A percentile compares a stretch with the other conserved stretches of the same genome.
These are phyloP conservation scores for Ranitomeya variabilis DNA, from an alignment of 2,113 vertebrate species.

Conservation along the genomic window DNA sequence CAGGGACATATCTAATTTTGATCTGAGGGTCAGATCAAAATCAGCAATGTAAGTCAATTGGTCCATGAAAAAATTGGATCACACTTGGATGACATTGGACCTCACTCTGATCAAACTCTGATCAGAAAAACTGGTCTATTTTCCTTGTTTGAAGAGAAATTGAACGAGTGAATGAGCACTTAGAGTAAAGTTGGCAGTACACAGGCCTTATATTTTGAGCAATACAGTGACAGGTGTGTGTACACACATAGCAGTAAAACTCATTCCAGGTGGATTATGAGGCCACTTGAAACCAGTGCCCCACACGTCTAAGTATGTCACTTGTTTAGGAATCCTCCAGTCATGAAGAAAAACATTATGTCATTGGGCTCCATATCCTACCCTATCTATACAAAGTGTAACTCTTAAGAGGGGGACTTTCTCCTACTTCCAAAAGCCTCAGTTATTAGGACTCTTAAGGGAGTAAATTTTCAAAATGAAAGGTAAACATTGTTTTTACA, in stretches of 20 bases:
- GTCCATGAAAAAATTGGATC: too few species aligned
- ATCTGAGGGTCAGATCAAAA: too few species aligned
- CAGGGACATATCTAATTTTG: too few species aligned
- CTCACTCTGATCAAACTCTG: too few species aligned
- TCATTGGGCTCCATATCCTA: neutral
- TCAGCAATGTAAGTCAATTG: too few species aligned
- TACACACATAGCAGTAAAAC: neutral
- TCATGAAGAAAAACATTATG: neutral
- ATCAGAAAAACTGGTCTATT: too few species aligned
- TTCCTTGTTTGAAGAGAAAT: too few species aligned
- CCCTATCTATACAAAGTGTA: neutral
- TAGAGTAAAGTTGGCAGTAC: neutral
- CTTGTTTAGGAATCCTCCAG: neutral
- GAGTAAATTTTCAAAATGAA: constrained; percentile 42
- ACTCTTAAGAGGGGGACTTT: neutral
- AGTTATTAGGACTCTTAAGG: constrained; percentile 14
- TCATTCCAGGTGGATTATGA: neutral
- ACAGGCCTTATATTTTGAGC: neutral
- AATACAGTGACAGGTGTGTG: neutral
- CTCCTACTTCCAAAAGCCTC: constrained; percentile 9
- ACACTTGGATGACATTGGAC: too few species aligned
- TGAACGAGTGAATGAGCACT: too few species aligned
- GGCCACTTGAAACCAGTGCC: neutral
- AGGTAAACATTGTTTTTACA: constrained; percentile 51
- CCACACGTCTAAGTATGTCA: neutral